Evolutionary conservation across 2,797 vertebrate species (phyloP), one percentile per base, ranked within the genome.

Genomic region (Monodelphis domestica): DNA sequence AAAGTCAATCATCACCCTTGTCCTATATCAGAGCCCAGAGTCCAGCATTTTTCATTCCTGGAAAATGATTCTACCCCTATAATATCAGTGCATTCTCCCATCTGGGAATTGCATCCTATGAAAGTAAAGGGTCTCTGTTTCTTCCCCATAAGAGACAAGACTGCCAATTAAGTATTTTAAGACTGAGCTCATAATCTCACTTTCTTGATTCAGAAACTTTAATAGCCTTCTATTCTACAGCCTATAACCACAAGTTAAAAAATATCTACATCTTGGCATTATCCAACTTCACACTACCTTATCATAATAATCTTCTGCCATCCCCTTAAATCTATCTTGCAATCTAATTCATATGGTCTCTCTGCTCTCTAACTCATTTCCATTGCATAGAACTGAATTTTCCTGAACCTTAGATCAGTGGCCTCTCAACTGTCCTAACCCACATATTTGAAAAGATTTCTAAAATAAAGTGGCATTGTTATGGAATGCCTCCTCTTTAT

Each of bases 21-120:
- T 50, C 26, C 50, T 4, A 84, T 91, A 63, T 63, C 0, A 84
- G 24, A 94, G 17, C 29, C 92, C 53, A 91, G 38, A 56, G 26
- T 91, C 45, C 63, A 45, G 38, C 45, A 78, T 54, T 24, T 24
- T 51, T 54, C 59, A 78, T 38, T 87, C 21, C 93, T 90, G 38
- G 26, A 54, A 95, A 70, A 88, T 54, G 55, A 14, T 29, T 90
- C 90, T 84, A 91, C 89, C 93, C 91, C 11, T 52, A 38, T 17
- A 91, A 3, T 95, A 38, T 90, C 89, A 55, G 91, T 93, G 55
- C 78, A 53, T 95, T 95, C 38, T 59, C 9, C n/a, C 1, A 78
- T 45, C 17, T 78, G 70, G n/a, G 7, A 70, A 78, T 70, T 63
- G 3, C 59, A 63, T 12, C 63, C 30, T 33, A 12, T 45, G 78